Conservation (phyloP, 2,113 vertebrate genomes). For the Hassar affinis region DNA sequence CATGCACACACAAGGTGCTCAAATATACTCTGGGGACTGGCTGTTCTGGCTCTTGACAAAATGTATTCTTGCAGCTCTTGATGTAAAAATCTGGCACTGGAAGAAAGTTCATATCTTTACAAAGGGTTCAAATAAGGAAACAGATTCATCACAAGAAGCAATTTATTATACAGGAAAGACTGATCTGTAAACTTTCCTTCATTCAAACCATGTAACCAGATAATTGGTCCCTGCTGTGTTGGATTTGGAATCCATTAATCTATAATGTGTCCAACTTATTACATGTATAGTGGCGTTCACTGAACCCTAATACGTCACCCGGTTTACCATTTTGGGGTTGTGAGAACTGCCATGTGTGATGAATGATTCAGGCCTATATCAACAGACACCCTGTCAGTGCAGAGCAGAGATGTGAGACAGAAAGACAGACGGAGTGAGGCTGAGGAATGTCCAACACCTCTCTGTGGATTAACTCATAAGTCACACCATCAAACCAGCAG, state of each 20-base stretch:
- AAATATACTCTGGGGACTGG: constrained; percentile 51
- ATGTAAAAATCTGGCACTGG: constrained; percentile 11
- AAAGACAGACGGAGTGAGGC: neutral
- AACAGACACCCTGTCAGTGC: constrained; percentile 57
- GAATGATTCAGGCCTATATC: constrained; percentile 60
- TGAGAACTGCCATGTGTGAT: constrained; percentile 48
- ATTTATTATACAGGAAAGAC: constrained; percentile 9
- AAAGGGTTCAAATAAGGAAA: constrained; percentile 10
- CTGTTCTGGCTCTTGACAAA: constrained; percentile 49
- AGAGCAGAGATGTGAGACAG: constrained; percentile 50
- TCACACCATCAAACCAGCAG: constrained; percentile 21
- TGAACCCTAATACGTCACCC: constrained; percentile 53
- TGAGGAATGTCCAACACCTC: constrained; percentile 48
- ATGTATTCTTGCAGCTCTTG: neutral
- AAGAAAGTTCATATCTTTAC: constrained; percentile 3
- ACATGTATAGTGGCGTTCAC: neutral
- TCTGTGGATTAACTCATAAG: constrained; percentile 35
- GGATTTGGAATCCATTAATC: constrained; percentile 7
- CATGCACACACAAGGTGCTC: constrained; percentile 51
- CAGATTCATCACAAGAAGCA: constrained; percentile 35
- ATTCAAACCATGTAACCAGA: constrained; percentile 5
- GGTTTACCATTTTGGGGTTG: constrained; percentile 57
- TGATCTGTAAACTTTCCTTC: neutral
- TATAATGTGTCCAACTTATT: constrained; percentile 1
- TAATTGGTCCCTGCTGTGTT: constrained; percentile 16